Conservation (phyloP, 2,888 invertebrate species). For the Scrobipalpa atriplicella region DNA sequence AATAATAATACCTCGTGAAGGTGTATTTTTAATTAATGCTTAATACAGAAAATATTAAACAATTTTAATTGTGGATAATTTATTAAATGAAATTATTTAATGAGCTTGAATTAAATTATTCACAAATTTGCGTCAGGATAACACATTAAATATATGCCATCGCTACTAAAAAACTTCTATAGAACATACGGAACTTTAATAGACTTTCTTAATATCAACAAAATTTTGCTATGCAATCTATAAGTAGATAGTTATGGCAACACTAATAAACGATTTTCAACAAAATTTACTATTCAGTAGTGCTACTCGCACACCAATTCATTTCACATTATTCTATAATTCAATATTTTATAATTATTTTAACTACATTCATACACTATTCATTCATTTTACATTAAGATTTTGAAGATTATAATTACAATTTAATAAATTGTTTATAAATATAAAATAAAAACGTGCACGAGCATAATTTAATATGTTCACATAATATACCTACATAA, state of each 20-base stretch:
- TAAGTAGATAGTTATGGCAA: slow-evolving; percentile 31
- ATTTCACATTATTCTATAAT: slow-evolving; percentile 28
- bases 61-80: too few relatives aligned
- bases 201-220: slow-evolving; percentile 24
- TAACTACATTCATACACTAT: slow-evolving; percentile 34
- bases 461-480: background rate
- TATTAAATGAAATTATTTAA: too few relatives aligned
- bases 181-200: background rate
- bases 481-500: too few relatives aligned
- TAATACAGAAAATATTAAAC: too few relatives aligned
- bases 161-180: background rate
- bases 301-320: slow-evolving; percentile 30
- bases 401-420: slow-evolving; percentile 20
- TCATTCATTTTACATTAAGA: slow-evolving; percentile 26
- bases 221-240: slow-evolving; percentile 26
- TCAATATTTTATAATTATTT: slow-evolving; percentile 34
- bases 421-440: background rate
- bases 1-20: too few relatives aligned
- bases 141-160: too few relatives aligned
- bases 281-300: slow-evolving; percentile 26
- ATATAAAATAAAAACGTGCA: background rate
- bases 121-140: too few relatives aligned
- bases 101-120: too few relatives aligned
- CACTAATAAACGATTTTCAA: slow-evolving; percentile 34
- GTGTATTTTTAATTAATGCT: too few relatives aligned